Base-by-base conservation (phyloP, 1,140 invertebrate genomes). In the Drosophila biarmipes region DNA sequence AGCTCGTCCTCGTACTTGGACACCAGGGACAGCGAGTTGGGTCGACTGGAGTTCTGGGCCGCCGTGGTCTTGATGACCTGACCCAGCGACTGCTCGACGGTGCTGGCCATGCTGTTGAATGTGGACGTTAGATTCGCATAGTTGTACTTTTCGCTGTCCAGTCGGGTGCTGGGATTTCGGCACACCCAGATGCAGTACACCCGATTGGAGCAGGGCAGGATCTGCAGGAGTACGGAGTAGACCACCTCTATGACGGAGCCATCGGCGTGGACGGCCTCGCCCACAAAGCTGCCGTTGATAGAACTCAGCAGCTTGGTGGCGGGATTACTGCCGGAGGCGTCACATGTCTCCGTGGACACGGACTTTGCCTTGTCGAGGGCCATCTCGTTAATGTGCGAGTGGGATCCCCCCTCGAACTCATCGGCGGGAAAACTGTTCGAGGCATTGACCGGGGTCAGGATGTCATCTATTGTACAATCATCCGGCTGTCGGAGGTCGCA, bases 141-240 rank as follows among this genome's bases (percentile, higher is more conserved):
- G 27, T 85, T 74, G 24, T 75, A 66, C 15, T 66, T 80, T 11
- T 80, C 82, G 19, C 71, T 56, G 5, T 90, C 90, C 6, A 90
- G 79, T 27, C 93, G 92, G 11, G 66, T 80, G 57, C 93, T 92
- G 1, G 93, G 92, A 68, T 94, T 93, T 14, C 93, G 90, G 15
- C 93, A 93, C 24, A 94, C 90, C 94, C 94, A 94, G 75, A 94
- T 89, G 68, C 93, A 93, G 68, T 93, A 93, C 19, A 93, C 80
- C 19, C 74, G 35, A 17, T 92, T 92, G 56, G 92, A 92, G 37
- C 92, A 82, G 6, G 80, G 81, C 42, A 84, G 56, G 19, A 61
- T 51, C n/a, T 86, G 80, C 7, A 62, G 59, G 10, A 82, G 76
- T 4, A 85, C 74, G 6, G 81, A 85, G 38, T 86, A 86, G 29